A percentile compares a stretch with the other conserved stretches of the same genome.
Evolutionary conservation across 2,113 vertebrate genomes (phyloP).

Genomic region (Archocentrus centrarchus): DNA sequence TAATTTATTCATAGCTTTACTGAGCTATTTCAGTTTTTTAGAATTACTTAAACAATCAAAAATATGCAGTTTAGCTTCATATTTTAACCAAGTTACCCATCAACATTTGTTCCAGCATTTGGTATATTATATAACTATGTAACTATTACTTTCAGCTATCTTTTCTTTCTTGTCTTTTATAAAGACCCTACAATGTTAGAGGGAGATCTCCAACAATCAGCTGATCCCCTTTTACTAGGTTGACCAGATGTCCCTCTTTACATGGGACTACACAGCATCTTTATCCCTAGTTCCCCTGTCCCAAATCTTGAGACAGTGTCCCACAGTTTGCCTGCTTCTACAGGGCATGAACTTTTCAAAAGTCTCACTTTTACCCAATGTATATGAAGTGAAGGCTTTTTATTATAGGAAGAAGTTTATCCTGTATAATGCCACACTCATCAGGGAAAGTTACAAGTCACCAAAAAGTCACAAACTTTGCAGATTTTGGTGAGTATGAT

Average conservation of each 20-base stretch:
- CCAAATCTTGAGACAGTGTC: background rate
- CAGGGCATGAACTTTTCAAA: too few relatives aligned
- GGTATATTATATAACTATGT: background rate
- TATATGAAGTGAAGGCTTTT: background rate
- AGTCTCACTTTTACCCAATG: background rate
- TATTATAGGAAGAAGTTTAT: background rate
- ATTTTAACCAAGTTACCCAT: background rate
- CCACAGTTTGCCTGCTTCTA: background rate
- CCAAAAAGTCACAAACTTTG: background rate
- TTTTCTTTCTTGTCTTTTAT: background rate
- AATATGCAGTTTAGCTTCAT: background rate
- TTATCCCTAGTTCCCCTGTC: background rate
- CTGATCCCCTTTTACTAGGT: background rate
- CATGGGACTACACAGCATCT: background rate
- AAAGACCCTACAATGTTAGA: background rate
- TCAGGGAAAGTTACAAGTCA: background rate
- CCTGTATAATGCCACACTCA: background rate
- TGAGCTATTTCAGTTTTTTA: background rate
- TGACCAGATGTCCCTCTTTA: background rate
- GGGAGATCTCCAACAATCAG: background rate
- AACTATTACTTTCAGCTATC: background rate
- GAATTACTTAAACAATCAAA: background rate
- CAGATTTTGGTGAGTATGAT: conserved; percentile 6
- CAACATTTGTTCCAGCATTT: background rate
- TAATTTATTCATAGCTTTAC: background rate